Evolutionary conservation across 1,140 invertebrate genomes (phyloP).

Genomic region (Pseudomyrmex pallidus): DNA sequence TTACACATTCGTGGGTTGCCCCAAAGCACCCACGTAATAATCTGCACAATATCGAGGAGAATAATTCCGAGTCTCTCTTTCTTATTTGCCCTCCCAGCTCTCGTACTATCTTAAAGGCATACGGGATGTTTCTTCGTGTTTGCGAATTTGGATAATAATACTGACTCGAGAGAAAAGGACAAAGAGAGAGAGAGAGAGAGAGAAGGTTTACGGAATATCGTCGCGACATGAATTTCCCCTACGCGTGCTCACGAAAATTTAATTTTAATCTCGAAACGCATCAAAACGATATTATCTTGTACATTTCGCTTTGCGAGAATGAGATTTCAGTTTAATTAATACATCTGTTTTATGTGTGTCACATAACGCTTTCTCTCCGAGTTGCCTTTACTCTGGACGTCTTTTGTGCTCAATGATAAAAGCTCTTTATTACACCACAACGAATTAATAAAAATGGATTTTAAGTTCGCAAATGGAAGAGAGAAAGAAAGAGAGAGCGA

Average conservation of each 20-base stretch:
- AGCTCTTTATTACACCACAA: no score
- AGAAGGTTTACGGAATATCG: background rate
- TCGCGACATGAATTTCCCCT: slow-evolving; percentile 30
- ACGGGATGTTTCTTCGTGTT: slow-evolving; percentile 13
- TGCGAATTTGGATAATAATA: slow-evolving; percentile 18
- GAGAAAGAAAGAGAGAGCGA: background rate
- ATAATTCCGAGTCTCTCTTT: slow-evolving; percentile 35
- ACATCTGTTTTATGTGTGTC: slow-evolving; percentile 6
- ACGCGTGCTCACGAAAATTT: slow-evolving; percentile 27
- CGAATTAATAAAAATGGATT: no score
- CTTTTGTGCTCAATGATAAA: no score
- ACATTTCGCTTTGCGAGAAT: slow-evolving; percentile 40
- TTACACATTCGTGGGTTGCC: slow-evolving; percentile 4
- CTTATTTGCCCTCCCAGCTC: background rate
- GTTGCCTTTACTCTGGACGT: background rate
- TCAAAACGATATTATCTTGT: slow-evolving; percentile 45
- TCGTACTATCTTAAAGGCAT: slow-evolving; percentile 2
- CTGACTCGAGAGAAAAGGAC: background rate
- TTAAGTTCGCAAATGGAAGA: background rate
- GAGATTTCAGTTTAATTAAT: slow-evolving; percentile 52
- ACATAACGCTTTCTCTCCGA: background rate
- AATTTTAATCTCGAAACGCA: slow-evolving; percentile 50
- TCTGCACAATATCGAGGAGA: slow-evolving; percentile 28
- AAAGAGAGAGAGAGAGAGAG: background rate
- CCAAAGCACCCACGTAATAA: slow-evolving; percentile 39